These are phyloP conservation scores for Ernsta delagoae DNA, from an alignment of 2,888 invertebrate species.

Conservation along the genomic window DNA sequence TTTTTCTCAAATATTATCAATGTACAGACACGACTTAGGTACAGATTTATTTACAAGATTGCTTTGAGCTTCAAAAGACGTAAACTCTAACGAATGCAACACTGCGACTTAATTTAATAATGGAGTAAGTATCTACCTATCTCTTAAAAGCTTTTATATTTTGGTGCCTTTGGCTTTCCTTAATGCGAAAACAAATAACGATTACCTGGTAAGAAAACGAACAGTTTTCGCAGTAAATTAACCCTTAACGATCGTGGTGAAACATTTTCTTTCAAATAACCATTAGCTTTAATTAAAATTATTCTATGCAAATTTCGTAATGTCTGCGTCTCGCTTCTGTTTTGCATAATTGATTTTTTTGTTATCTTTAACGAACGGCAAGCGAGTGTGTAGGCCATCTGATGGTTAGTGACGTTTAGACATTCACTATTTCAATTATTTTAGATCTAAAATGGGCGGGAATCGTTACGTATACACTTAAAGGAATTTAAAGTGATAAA, in stretches of 20 bases:
- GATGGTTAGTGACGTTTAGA: no score
- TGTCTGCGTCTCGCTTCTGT: not conserved
- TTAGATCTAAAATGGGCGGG: no score
- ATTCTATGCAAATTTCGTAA: constrained; percentile 1
- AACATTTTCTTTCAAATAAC: constrained; percentile 2
- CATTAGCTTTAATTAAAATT: constrained; percentile 4
- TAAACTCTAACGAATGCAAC: no score
- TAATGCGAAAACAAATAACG: constrained; percentile 3
- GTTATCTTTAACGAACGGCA: not conserved
- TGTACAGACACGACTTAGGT: no score
- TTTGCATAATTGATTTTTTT: not conserved
- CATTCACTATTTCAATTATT: no score
- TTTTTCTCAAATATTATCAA: no score
- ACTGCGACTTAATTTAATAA: not conserved
- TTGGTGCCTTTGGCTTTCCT: not conserved
- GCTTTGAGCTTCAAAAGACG: no score
- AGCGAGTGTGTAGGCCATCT: no score
- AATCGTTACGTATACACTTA: no score
- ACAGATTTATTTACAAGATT: no score
- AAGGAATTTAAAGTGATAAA: no score
- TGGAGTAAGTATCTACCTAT: not conserved
- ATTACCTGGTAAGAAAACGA: not conserved
- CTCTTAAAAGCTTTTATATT: not conserved
- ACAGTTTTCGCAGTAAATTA: constrained; percentile 4
- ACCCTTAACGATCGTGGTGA: constrained; percentile 3